Base-by-base conservation (phyloP, 2,888 invertebrate genomes). In the Leptopilina myrica region DNA sequence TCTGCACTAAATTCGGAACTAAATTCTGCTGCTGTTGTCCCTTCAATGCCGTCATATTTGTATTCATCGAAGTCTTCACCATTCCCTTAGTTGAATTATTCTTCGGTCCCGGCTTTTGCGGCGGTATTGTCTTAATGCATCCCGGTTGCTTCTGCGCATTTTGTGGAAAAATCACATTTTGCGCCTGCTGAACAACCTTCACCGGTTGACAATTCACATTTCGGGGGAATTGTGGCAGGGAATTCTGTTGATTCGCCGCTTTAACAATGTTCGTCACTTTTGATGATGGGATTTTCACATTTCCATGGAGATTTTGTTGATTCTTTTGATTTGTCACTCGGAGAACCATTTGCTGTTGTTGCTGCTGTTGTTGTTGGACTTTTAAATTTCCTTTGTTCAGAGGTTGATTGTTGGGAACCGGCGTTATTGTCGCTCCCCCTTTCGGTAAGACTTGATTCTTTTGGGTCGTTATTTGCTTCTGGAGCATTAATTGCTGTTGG, bases 31-130 rank as follows among this genome's bases (percentile, higher is more conserved):
- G 33, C 3, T 33, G 33, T 3, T 87, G 89, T 66, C 69, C 77
- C 76, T 90, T 90, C 7, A 85, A 76, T 1, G 87, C 80, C 59
- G 84, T 85, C 79, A 90, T 85, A 62, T 89, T 90, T 3, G 91
- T 89, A 62, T 88, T 88, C 59, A 89, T 81, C 0, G 89, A 88
- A 0, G 90, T 88, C 59, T 90, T 91, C 33, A 90, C 92, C 0
- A 93, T 93, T 78, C 93, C 91, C 84, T 93, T 93, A 82, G 93
- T 93, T 5, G 93, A 92, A 11, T 92, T 92, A 87, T 93, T 93
- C 92, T 89, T 87, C 76, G 86, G 89, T 0, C 82, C 66, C 2
- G 87, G 82, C 59, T 91, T 91, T 62, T 91, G 91, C 0, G 90
- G 85, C 0, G 90, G 88, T 76, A 91, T 90, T 3, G 91, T 91